phyloP scores from a whole-genome alignment of 2,888 invertebrate genomes.

The Leptopilina drosophilae region DNA sequence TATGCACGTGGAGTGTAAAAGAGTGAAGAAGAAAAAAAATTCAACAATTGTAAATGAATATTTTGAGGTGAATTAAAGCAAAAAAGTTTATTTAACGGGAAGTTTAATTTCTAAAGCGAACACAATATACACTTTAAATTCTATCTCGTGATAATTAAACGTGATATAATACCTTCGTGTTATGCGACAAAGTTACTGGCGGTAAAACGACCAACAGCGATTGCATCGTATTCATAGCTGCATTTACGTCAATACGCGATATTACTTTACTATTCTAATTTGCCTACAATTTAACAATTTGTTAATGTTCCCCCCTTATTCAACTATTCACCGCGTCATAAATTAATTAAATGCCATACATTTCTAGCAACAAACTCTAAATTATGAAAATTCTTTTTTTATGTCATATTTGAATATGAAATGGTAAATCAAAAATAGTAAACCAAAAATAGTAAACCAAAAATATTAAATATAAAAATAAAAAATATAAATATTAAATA shows the following conservation, averaged over 20 bases:
- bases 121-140: constrained; percentile 27
- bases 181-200: constrained; percentile 33
- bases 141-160: constrained; percentile 35
- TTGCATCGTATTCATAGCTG: constrained; percentile 25
- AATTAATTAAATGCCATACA: not conserved
- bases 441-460: no score
- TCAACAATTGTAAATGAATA: not conserved
- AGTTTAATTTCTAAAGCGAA: constrained; percentile 20
- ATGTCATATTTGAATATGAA: no score
- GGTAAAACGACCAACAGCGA: constrained; percentile 31
- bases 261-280: constrained; percentile 33
- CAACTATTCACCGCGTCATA: not conserved
- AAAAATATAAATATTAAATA: no score
- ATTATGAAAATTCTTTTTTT: no score
- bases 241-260: constrained; percentile 33
- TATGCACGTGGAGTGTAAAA: no score
- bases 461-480: no score
- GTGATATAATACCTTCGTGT: constrained; percentile 39
- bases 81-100: constrained; percentile 21
- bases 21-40: not conserved
- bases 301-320: not conserved
- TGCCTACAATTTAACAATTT: constrained; percentile 25
- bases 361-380: no score
- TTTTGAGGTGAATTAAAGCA: not conserved
- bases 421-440: no score